Evolutionary conservation across 2,113 vertebrate species (phyloP).

Genomic region (Oreochromis spilurus): DNA sequence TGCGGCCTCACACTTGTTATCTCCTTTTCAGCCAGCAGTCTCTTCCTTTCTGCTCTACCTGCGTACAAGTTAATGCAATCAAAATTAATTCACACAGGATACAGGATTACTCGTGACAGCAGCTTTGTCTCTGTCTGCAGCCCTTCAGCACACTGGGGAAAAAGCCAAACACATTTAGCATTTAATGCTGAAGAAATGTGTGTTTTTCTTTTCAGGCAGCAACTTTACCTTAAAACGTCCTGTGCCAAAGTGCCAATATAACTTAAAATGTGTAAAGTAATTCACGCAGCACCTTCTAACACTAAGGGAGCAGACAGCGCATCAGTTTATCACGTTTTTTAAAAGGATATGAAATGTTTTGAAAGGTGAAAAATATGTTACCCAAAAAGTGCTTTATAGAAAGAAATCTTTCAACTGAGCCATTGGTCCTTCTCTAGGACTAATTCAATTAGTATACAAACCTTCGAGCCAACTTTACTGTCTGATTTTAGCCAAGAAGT

Average conservation of each 20-base stretch:
- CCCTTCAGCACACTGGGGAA: background rate
- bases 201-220: background rate
- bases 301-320: background rate
- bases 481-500: background rate
- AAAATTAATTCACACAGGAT: constrained; percentile 22
- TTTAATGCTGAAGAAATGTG: background rate
- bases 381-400: background rate
- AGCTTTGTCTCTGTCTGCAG: constrained; percentile 31
- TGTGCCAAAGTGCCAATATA: background rate
- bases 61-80: constrained; percentile 3
- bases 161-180: background rate
- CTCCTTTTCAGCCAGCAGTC: background rate
- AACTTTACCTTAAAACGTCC: background rate
- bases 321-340: background rate
- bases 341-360: background rate
- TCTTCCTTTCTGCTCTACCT: constrained; percentile 6
- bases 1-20: background rate
- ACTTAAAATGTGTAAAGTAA: background rate
- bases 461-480: background rate
- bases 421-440: background rate
- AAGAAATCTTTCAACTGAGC: background rate
- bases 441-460: constrained; percentile 24
- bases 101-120: constrained; percentile 8
- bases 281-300: background rate
- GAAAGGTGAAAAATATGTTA: background rate